A percentile compares a stretch with the other conserved stretches of the same genome.
Evolutionary conservation across 2,888 invertebrate genomes (phyloP).

Genomic region (Phanerotoma sp.): DNA sequence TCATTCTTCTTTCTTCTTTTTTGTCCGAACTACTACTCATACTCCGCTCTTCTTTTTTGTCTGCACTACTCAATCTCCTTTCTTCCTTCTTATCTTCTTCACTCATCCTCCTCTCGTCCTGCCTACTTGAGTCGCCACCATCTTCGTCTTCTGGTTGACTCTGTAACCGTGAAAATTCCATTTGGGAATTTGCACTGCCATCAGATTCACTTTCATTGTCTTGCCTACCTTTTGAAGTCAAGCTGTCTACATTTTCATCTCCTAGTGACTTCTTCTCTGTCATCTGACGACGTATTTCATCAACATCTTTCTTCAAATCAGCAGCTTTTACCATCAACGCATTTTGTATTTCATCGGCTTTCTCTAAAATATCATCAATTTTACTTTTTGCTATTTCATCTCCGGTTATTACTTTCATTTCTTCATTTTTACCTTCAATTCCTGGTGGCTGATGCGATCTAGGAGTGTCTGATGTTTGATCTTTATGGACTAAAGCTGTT

Average conservation of each 20-base stretch:
- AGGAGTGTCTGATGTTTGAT: conserved; percentile 47
- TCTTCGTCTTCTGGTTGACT: conserved; percentile 12
- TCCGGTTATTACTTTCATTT: conserved; percentile 25
- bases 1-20: too few species aligned
- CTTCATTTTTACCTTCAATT: conserved; percentile 24
- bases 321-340: conserved; percentile 43
- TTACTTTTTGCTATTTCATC: conserved; percentile 31
- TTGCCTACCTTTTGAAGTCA: conserved; percentile 19
- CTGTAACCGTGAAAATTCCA: conserved; percentile 37
- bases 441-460: not conserved
- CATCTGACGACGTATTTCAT: conserved; percentile 43
- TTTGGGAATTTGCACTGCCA: conserved; percentile 40
- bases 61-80: too few species aligned
- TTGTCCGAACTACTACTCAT: too few species aligned
- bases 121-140: not conserved
- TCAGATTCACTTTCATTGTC: conserved; percentile 20
- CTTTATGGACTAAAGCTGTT: conserved; percentile 52
- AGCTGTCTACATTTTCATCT: conserved; percentile 12
- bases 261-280: conserved; percentile 16
- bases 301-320: conserved; percentile 46
- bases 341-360: conserved; percentile 41
- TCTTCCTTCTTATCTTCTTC: too few species aligned
- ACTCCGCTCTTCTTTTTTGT: too few species aligned
- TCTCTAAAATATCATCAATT: conserved; percentile 44
- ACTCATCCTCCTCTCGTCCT: too few species aligned